phyloP scores from a whole-genome alignment of 2,888 invertebrate genomes.

The Pheosia gnoma region DNA sequence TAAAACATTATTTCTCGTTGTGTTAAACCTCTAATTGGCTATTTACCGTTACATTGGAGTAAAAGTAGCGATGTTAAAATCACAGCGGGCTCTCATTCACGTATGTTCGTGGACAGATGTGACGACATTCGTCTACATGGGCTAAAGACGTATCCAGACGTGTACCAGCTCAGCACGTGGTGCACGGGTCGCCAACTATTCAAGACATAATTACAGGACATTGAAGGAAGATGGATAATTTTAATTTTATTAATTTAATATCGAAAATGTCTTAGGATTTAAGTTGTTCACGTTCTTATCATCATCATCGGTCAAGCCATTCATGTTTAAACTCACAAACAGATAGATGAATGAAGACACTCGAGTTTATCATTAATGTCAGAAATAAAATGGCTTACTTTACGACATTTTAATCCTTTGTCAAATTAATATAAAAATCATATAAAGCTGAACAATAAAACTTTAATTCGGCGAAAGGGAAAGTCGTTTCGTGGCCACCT shows the following conservation, averaged over 20 bases:
- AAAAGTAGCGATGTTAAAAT: constrained; percentile 64
- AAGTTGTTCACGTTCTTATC: neutral
- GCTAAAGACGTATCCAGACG: constrained; percentile 48
- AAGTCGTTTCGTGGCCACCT: constrained; percentile 5
- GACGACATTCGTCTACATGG: constrained; percentile 50
- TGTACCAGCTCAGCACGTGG: constrained; percentile 59
- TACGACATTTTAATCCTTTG: neutral
- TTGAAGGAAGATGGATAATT: neutral
- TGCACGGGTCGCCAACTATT: constrained; percentile 16
- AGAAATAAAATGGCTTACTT: neutral
- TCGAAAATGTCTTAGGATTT: neutral
- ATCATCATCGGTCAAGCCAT: neutral
- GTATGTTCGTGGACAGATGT: constrained; percentile 61
- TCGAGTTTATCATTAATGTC: neutral
- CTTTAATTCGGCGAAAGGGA: constrained; percentile 4
- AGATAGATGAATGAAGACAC: neutral
- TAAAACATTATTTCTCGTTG: constrained; percentile 63
- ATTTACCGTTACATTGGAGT: constrained; percentile 63
- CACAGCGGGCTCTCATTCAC: constrained; percentile 63
- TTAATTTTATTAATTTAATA: no score
- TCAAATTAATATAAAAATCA: neutral
- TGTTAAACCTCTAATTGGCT: constrained; percentile 60
- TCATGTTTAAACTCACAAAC: neutral
- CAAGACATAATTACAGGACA: neutral
- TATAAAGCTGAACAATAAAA: neutral